Percentiles rank a stretch among this genome's conserved stretches.
Evolutionary conservation across 2,797 vertebrate genomes (phyloP).

Genomic region (Falco rusticolus): DNA sequence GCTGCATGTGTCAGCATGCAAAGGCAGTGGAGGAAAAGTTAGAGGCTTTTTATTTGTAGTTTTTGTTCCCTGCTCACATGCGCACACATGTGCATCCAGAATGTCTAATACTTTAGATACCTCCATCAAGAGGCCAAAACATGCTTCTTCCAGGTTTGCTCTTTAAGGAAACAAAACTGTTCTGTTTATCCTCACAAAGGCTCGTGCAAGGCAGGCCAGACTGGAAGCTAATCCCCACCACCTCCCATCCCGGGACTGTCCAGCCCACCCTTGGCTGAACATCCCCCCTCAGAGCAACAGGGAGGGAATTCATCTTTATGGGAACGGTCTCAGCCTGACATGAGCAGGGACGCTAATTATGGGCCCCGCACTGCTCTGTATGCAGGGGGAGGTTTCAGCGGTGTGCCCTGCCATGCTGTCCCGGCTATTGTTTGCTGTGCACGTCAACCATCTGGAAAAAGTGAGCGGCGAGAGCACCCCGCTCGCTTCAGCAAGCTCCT

Average conservation of each 20-base stretch:
- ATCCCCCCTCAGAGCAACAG: not conserved
- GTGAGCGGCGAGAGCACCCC: not conserved
- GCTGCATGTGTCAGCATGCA: not conserved
- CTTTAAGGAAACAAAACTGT: not conserved
- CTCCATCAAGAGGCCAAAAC: not conserved
- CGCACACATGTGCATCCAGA: not conserved
- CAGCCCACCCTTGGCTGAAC: not conserved
- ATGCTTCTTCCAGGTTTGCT: conserved; percentile 1
- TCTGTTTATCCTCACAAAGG: conserved; percentile 2
- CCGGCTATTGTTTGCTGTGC: not conserved
- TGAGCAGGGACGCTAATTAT: not conserved
- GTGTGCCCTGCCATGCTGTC: not conserved
- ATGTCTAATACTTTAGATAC: not conserved
- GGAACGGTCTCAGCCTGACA: not conserved
- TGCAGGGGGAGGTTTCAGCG: not conserved
- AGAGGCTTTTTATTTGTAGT: not conserved
- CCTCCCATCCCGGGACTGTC: not conserved
- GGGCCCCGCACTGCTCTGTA: not conserved
- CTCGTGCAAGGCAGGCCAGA: not conserved
- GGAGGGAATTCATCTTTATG: not conserved
- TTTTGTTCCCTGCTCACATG: not conserved
- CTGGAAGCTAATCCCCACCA: not conserved
- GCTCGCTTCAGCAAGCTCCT: not conserved
- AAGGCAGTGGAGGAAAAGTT: not conserved
- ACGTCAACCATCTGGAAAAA: conserved; percentile 4